Base-by-base conservation (phyloP, 2,797 vertebrate genomes). In the Syndactyla subalaris region DNA sequence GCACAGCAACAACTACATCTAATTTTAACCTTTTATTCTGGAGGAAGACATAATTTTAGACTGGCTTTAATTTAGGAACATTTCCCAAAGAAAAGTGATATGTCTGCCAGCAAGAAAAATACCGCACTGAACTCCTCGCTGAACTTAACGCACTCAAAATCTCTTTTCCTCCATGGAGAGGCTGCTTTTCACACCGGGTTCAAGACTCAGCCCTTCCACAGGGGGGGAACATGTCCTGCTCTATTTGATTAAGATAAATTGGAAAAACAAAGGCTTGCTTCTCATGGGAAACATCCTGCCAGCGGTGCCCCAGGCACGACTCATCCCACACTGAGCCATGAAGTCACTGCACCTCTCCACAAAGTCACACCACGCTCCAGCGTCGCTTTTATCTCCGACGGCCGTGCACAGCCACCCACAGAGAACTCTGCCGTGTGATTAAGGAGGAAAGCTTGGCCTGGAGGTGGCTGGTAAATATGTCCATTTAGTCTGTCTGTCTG, bases 271-370 rank as follows among this genome's bases (percentile, higher is more conserved):
- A 93, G 88, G 67, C 75, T 91, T 73, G 96, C 68, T 94, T 96
- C 96, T 95, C 95, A 96, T 91, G 95, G 97, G 97, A 97, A 97
- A 97, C 81, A 79, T 92, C 91, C 97, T 96, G 76, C 71, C 71
- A 85, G 82, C 70, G 7, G 81, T 88, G 95, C 95, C 72, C 59
- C 88, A 93, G 96, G 51, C 70, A 87, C 96, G 84, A 98, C 93
- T 98, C 98, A 98, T 93, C 91, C 82, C 92, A 96, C 90, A 84
- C 88, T 97, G 95, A 96, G 73, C 95, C 66, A 55, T 22, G 8
- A 77, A 97, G 95, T 97, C 96, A 97, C 58, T 80, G 63, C 88
- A 97, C 91, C 92, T 96, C 96, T 97, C 92, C n/a, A 95, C 72
- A 96, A 88, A 93, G 83, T 58, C 91, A 39, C 59, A 84, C 43